phyloP scores from a whole-genome alignment of 2,888 invertebrate species.

The Sarcophaga rosellei region DNA sequence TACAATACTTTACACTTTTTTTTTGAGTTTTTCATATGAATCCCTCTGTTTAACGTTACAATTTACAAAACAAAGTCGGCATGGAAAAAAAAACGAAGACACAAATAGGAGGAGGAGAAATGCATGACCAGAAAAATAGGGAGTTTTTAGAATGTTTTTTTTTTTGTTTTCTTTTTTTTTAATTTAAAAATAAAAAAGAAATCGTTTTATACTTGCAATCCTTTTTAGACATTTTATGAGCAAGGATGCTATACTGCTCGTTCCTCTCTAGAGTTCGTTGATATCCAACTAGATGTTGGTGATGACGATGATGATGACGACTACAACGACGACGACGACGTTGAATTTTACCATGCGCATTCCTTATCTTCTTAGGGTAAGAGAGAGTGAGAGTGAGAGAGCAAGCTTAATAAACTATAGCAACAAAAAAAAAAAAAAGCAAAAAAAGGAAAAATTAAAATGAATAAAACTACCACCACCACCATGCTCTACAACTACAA shows the following conservation, averaged over 20 bases:
- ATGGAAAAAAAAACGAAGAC: not conserved
- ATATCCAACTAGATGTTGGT: not conserved
- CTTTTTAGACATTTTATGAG: slow-evolving; percentile 49
- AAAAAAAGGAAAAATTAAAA: not conserved
- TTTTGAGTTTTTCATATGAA: not conserved
- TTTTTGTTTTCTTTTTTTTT: not conserved
- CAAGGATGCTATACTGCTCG: not conserved
- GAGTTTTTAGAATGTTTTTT: slow-evolving; percentile 8
- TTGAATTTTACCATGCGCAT: slow-evolving; percentile 55
- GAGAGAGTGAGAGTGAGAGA: slow-evolving; percentile 54
- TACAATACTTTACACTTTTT: slow-evolving; percentile 21
- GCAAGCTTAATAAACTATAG: not conserved
- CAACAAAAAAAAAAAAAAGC: too few species aligned
- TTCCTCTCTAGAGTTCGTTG: not conserved
- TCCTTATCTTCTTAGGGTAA: slow-evolving; percentile 19
- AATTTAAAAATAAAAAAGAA: not conserved
- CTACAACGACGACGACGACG: too few species aligned
- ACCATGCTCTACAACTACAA: slow-evolving; percentile 7
- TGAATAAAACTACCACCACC: slow-evolving; percentile 44
- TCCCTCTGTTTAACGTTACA: slow-evolving; percentile 23
- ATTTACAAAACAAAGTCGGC: slow-evolving; percentile 1
- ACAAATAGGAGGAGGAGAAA: slow-evolving; percentile 50
- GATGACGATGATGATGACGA: too few species aligned
- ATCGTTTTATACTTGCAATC: slow-evolving; percentile 21
- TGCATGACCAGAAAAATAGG: slow-evolving; percentile 45